A percentile compares a stretch with the other conserved stretches of the same genome.
Conservation (phyloP, 2,888 invertebrate species). For the Camptogramma bilineatum region DNA sequence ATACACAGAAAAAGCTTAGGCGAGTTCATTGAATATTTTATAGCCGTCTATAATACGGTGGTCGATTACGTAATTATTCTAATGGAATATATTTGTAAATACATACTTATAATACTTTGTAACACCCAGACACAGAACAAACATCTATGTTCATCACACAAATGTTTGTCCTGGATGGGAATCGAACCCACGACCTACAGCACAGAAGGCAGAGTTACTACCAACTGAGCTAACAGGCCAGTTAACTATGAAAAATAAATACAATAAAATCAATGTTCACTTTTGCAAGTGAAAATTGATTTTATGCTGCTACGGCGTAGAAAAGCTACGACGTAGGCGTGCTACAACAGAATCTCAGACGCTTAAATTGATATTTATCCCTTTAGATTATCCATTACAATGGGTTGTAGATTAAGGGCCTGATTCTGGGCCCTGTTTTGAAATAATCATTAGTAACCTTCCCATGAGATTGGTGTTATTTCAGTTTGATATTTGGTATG, state of each 20-base stretch:
- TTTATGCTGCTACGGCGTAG: constrained; percentile 3
- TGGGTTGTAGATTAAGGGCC: constrained; percentile 4
- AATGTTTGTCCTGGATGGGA: too few species aligned
- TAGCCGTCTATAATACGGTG: background rate
- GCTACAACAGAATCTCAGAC: constrained; percentile 9
- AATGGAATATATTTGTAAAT: background rate
- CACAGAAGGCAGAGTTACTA: too few species aligned
- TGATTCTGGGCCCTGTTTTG: constrained; percentile 1
- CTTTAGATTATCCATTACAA: constrained; percentile 6
- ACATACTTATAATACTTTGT: too few species aligned
- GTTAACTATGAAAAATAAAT: background rate
- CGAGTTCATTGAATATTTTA: background rate
- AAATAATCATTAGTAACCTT: background rate
- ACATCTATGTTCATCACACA: too few species aligned
- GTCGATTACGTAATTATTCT: background rate
- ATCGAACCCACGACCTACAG: too few species aligned
- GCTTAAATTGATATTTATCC: constrained; percentile 3
- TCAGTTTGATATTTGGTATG: background rate
- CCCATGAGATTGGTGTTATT: background rate
- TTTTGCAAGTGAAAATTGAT: background rate
- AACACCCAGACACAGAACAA: too few species aligned
- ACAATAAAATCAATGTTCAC: background rate
- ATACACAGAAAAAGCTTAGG: background rate
- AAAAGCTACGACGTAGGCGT: constrained; percentile 1
- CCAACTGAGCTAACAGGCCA: too few species aligned